Evolutionary conservation across 2,888 invertebrate species (phyloP), one percentile per base, ranked within the genome.

Genomic region (Harpalus rufipes): DNA sequence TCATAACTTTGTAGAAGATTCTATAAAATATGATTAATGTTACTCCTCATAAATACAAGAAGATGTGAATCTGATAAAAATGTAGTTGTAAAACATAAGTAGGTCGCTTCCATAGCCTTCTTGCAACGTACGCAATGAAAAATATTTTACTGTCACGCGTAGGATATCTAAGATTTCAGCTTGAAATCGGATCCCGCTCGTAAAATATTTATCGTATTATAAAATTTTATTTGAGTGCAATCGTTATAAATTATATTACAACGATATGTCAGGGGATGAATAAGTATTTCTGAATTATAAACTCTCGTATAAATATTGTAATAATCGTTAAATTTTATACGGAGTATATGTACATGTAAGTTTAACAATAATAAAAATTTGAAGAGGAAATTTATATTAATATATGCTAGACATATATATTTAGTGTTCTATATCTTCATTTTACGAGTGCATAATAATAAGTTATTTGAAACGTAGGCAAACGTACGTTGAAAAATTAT

Each of bases 171-270:
- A 68, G 68, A 68, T 68, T 68, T 68, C 25, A 12, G 25, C 68
- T 12, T 68, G 68, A 68, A 68, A 68, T 68, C 68, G 68, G 39
- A 68, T 68, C 25, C 32, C 14, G 8, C 18, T 39, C 68, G 14
- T 68, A 68, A 68, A 68, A 68, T 68, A 68, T 68, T 68, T 68
- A 68, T 68, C 68, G 68, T 32, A 68, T 14, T 68, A 68, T 68
- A 39, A 68, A 68, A 68, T 32, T 68, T 68, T 68, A 68, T 68
- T 68, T 7, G 68, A 68, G 32, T 68, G n/a, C 32, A 63, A 68
- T 68, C 14, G 39, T n/a, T 68, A 68, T 68, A 68, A 68, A 68
- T 68, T 68, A 68, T 68, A 68, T 68, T 39, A 14, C 68, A 32
- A 68, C 68, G 14, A 68, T 63, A 63, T 32, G 63, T 63, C 63